A percentile compares a stretch with the other conserved stretches of the same genome.
These are phyloP conservation scores for Oreochromis grahami DNA, from an alignment of 2,797 vertebrate species.

Conservation along the genomic window DNA sequence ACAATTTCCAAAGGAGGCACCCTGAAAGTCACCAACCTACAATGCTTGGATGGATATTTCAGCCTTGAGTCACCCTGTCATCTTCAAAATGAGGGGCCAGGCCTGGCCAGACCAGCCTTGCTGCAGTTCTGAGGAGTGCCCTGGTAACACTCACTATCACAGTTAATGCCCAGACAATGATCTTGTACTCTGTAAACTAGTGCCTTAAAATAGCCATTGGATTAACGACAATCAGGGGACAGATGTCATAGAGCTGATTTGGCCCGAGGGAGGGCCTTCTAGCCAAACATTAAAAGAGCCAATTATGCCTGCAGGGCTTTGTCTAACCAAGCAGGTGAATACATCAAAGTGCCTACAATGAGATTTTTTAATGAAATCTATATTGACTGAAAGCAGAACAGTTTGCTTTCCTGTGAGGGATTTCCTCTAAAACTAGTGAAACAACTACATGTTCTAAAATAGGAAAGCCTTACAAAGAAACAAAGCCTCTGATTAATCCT, in stretches of 20 bases:
- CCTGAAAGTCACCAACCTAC: slow-evolving; percentile 14
- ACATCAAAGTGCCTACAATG: not conserved
- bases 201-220: slow-evolving; percentile 69
- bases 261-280: slow-evolving; percentile 26
- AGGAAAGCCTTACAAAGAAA: not conserved
- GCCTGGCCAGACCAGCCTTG: slow-evolving; percentile 23
- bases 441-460: not conserved
- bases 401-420: not conserved
- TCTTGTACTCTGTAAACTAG: slow-evolving; percentile 37
- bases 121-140: slow-evolving; percentile 17
- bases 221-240: slow-evolving; percentile 68
- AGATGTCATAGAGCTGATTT: slow-evolving; percentile 58
- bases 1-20: slow-evolving; percentile 40
- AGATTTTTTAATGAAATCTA: not conserved
- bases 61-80: slow-evolving; percentile 51
- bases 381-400: not conserved
- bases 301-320: slow-evolving; percentile 41
- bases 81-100: slow-evolving; percentile 22
- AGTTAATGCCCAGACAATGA: slow-evolving; percentile 32
- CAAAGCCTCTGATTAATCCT: slow-evolving; percentile 31
- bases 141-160: slow-evolving; percentile 27
- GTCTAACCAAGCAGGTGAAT: not conserved
- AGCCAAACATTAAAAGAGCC: slow-evolving; percentile 54
- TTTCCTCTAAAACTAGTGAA: not conserved
- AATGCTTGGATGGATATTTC: slow-evolving; percentile 42